Percentiles rank a stretch among this genome's conserved stretches.
Evolutionary conservation across 2,888 invertebrate genomes (phyloP).

Genomic region (Pristionchus japonicus): DNA sequence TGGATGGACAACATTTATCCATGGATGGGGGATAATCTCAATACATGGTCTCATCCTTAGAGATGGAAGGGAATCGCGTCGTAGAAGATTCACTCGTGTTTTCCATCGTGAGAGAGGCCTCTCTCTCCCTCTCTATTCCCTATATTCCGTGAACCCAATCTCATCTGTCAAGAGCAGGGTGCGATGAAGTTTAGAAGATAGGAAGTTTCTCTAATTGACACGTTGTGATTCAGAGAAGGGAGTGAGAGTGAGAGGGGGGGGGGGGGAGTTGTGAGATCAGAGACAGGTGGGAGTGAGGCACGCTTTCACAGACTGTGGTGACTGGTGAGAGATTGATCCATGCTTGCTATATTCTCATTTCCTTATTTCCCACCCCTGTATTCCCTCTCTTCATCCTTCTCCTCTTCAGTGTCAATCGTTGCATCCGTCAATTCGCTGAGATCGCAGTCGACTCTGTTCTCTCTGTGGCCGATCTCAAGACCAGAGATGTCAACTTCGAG

Average conservation of each 20-base stretch:
- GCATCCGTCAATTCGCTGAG: conserved; percentile 96
- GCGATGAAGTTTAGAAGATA: background rate
- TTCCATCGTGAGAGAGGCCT: no score
- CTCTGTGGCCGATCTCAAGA: conserved; percentile 93
- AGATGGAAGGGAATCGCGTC: background rate
- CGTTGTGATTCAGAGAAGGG: conserved; percentile 29
- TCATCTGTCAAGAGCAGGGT: background rate
- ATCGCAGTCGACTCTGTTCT: conserved; percentile 98
- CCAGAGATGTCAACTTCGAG: conserved; percentile 97
- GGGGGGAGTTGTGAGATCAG: background rate
- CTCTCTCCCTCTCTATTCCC: background rate
- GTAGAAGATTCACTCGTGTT: background rate
- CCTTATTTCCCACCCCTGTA: no score
- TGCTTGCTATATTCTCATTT: background rate
- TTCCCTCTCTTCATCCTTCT: background rate
- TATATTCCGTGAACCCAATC: background rate
- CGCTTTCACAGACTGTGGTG: background rate
- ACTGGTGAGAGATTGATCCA: background rate
- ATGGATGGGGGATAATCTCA: background rate
- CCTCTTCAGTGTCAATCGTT: conserved; percentile 87
- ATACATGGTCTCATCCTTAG: background rate
- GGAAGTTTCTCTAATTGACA: background rate
- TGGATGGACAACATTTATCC: background rate
- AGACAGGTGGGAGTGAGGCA: background rate
- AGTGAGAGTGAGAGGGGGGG: no score